Base-by-base conservation (phyloP, 2,113 vertebrate species). In the Synchiropus splendidus region DNA sequence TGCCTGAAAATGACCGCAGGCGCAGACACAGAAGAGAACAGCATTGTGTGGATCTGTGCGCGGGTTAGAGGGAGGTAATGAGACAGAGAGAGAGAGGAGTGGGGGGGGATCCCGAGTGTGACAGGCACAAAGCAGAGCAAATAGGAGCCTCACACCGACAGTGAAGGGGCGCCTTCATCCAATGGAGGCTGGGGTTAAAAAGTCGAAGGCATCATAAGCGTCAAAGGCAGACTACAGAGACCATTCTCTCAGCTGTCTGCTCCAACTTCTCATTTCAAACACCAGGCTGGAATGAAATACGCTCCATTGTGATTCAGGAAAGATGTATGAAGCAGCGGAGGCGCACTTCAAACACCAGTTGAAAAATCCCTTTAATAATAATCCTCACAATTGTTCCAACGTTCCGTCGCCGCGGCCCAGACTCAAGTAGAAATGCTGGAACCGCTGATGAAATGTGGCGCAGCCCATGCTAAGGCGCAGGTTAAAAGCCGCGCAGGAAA, bases 141-240 rank as follows among this genome's bases (percentile, higher is more conserved):
- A 75, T 74, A 35, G 48, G 51, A 42, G 15, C 15, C 35, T 39
- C 42, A 40, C 43, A 47, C 13, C 16, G 51, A 48, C 32, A 36
- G 15, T 53, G 45, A 41, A 27, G 45, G 47, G 31, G 12, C 30
- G 6, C 42, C 31, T 34, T 34, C 33, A 21, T 61, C 72, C 75
- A 76, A 72, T 75, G 53, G 59, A 44, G 32, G 55, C 17, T 33
- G 42, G 58, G 76, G 75, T 70, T 61, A 73, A 74, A 70, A 73
- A 78, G 77, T 77, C 62, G 55, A 61, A 51, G 60, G 52, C 70
- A 61, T 71, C 67, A 62, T 61, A 62, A 70, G 58, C 48, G 61
- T 77, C 71, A 80, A 53, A 66, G 51, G 58, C 33, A 56, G 63
- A 61, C 48, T 32, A 55, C 47, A 42, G 66, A 56, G 48, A 56